Base-by-base conservation (phyloP, 2,888 invertebrate species). In the Scaptomyza polygonia region DNA sequence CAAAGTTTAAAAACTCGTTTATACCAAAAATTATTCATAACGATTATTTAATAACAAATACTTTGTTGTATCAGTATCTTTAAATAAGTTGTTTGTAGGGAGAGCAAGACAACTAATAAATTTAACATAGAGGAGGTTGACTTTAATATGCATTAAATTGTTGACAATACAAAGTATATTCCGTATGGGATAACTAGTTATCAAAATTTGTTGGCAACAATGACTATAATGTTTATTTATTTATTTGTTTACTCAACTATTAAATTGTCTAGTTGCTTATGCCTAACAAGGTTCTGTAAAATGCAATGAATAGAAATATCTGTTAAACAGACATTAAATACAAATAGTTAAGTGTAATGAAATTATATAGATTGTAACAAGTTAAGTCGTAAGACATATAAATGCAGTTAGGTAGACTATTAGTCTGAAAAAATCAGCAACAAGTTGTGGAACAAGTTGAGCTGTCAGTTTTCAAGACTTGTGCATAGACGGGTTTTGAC, bases 71-170 rank as follows among this genome's bases (percentile, higher is more conserved):
- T 14, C n/a, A 4, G 30, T 25, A 47, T 18, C n/a, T 18, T 0
- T 6, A 68, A 27, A 54, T 42, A 55, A 51, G 16, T 21, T 9
- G 40, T 42, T 62, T 54, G 25, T 5, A 14, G 5, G 25, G 9
- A 44, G 12, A 16, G 25, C 12, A 25, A 12, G 1, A 1, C 34
- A n/a, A 44, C 16, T 3, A 25, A 62, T 65, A 43, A 44, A 47
- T 2, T 56, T 29, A n/a, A n/a, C 12, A 45, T 29, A 1, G 5
- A 18, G 42, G 12, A 16, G 12, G 8, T 12, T 14, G 11, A n/a
- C n/a, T n/a, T n/a, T n/a, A n/a, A n/a, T n/a, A n/a, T n/a, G n/a
- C n/a, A n/a, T n/a, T n/a, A n/a, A n/a, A n/a, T n/a, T n/a, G 25
- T 8, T n/a, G 7, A 30, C 18, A 16, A 2, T 2, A 14, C 47